Percentiles rank a stretch among this genome's conserved stretches.
Conservation (phyloP, 2,888 invertebrate genomes). For the Sinelater perroti region DNA sequence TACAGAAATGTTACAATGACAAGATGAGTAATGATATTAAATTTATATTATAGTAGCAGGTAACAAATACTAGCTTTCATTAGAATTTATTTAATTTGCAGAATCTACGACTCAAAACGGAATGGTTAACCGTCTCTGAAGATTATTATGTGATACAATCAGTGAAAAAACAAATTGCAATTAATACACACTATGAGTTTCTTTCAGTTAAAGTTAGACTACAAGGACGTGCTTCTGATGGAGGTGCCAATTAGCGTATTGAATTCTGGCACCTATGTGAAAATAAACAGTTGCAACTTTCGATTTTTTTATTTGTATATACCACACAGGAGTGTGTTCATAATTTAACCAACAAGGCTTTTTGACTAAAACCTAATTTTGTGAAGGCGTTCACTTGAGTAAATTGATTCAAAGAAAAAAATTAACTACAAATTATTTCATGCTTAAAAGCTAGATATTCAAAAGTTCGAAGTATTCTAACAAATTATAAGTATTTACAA, state of each 20-base stretch:
- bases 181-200: background rate
- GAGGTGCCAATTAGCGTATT: background rate
- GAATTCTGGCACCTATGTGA: background rate
- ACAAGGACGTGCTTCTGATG: background rate
- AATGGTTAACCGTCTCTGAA: too few relatives aligned
- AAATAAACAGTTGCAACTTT: background rate
- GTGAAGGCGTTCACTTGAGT: background rate
- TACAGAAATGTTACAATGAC: too few relatives aligned
- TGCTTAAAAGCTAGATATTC: background rate
- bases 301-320: background rate
- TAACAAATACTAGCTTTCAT: too few relatives aligned
- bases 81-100: too few relatives aligned
- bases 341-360: background rate
- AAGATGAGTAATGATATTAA: too few relatives aligned
- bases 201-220: background rate
- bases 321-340: too few relatives aligned
- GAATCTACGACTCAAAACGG: too few relatives aligned
- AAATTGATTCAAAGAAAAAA: background rate
- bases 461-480: too few relatives aligned
- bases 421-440: background rate
- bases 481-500: too few relatives aligned
- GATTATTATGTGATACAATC: too few relatives aligned
- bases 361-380: background rate
- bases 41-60: too few relatives aligned
- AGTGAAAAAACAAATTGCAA: too few relatives aligned